Base-by-base conservation (phyloP, 2,113 vertebrate species). In the Condylura cristata region DNA sequence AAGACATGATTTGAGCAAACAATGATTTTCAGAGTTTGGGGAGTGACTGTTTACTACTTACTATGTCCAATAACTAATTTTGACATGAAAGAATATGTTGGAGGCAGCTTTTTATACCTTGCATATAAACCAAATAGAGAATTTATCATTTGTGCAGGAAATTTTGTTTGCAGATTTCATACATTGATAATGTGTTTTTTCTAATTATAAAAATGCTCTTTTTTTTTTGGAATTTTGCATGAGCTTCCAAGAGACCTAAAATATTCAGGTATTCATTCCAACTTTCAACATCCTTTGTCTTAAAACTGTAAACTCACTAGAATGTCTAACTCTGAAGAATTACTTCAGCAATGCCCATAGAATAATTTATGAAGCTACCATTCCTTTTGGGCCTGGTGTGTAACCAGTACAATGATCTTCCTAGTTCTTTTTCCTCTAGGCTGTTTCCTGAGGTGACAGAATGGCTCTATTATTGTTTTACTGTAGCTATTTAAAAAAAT, bases 361-460 rank as follows among this genome's bases (percentile, higher is more conserved):
- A 97, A 97, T 97, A 96, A 97, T 97, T 97, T 95, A 97, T 97
- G 90, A 96, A 95, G 58, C 68, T 96, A 46, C 68, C 81, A 90
- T 85, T 88, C 58, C 81, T 95, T 93, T 90, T 89, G 79, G 89
- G 78, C 44, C 6, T 39, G 2, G 20, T 78, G 22, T 89, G 90
- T 93, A 95, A 90, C 80, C 60, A 90, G 34, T 70, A 94, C 96
- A 82, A 79, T 93, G 63, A 88, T 96, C 84, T 96, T 88, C 39
- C 34, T 37, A 60, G 28, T 90, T 39, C 16, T 88, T 85, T 88
- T 95, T 95, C 86, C 86, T 96, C 17, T 68, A 92, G 65, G 92
- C 89, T 82, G 48, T 89, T 94, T 97, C 41, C 71, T 95, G 93
- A 95, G 83, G 61, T 93, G 34, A 72, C 53, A 96, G 86, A 94